These are phyloP conservation scores for Brachionus koreanus DNA, from an alignment of 1,140 invertebrate species.

Conservation along the genomic window DNA sequence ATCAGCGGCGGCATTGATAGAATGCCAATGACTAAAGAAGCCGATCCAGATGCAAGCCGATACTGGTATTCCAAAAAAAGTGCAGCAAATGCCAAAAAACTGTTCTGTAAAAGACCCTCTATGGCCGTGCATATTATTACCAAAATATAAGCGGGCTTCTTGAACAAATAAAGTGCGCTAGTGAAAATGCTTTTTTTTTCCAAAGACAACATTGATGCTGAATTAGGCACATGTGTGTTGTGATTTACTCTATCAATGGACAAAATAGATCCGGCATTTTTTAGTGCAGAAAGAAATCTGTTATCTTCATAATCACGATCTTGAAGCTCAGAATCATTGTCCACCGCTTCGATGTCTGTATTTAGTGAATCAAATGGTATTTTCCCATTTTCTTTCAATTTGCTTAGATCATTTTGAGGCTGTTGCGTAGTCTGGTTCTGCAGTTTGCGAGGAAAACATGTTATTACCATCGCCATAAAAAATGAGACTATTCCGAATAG, in stretches of 20 bases:
- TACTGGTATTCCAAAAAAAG: constrained; percentile 40
- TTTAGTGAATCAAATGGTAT: background rate
- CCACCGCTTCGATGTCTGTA: background rate
- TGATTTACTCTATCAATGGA: background rate
- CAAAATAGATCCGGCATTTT: constrained; percentile 10
- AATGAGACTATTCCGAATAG: background rate
- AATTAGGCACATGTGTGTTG: background rate
- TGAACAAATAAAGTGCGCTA: background rate
- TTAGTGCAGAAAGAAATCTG: background rate
- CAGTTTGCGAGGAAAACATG: background rate
- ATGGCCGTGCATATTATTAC: constrained; percentile 13
- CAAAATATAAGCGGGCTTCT: constrained; percentile 8
- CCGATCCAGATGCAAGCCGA: constrained; percentile 23
- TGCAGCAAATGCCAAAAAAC: constrained; percentile 37
- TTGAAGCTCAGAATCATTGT: background rate
- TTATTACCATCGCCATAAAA: constrained; percentile 1
- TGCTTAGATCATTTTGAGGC: background rate
- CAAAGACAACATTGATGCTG: background rate
- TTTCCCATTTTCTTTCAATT: background rate
- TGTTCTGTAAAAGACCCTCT: constrained; percentile 35
- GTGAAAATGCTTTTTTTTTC: background rate
- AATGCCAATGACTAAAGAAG: constrained; percentile 26
- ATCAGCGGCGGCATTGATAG: constrained; percentile 31
- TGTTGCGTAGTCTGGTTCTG: background rate
- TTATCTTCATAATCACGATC: constrained; percentile 7